These are phyloP conservation scores for Chesias legatella DNA, from an alignment of 2,888 invertebrate genomes.

Conservation along the genomic window DNA sequence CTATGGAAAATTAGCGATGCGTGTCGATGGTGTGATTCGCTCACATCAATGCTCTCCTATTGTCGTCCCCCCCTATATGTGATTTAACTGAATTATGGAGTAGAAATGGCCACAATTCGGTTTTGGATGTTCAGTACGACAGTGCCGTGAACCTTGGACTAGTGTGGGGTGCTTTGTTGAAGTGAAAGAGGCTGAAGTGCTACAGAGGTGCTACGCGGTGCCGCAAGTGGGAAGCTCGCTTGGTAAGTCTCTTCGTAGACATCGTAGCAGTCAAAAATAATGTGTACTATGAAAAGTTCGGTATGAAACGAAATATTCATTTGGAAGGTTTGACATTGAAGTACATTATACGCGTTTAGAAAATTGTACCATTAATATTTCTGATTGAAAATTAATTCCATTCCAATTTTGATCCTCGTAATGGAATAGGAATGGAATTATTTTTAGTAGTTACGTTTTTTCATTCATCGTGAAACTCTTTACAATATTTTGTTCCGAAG, in stretches of 20 bases:
- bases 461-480: too few relatives aligned
- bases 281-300: too few relatives aligned
- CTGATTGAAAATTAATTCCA: too few relatives aligned
- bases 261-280: slow-evolving; percentile 5
- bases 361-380: too few relatives aligned
- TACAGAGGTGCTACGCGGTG: slow-evolving; percentile 61
- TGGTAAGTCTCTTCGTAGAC: slow-evolving; percentile 47
- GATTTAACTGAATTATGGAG: slow-evolving; percentile 78
- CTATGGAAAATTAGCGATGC: slow-evolving; percentile 75
- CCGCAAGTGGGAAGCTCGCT: slow-evolving; percentile 46
- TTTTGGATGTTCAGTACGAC: slow-evolving; percentile 64
- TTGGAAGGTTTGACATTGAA: too few relatives aligned
- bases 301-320: too few relatives aligned
- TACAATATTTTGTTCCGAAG: too few relatives aligned
- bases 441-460: too few relatives aligned
- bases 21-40: slow-evolving; percentile 78
- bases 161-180: slow-evolving; percentile 41
- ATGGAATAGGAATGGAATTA: too few relatives aligned
- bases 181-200: slow-evolving; percentile 47
- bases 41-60: slow-evolving; percentile 76
- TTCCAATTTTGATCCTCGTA: too few relatives aligned
- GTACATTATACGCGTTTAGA: too few relatives aligned
- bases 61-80: slow-evolving; percentile 76
- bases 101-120: slow-evolving; percentile 74
- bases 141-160: slow-evolving; percentile 37